These are phyloP conservation scores for Hapalemur alaotrensis DNA, from an alignment of 2,797 vertebrate species.

Conservation along the genomic window DNA sequence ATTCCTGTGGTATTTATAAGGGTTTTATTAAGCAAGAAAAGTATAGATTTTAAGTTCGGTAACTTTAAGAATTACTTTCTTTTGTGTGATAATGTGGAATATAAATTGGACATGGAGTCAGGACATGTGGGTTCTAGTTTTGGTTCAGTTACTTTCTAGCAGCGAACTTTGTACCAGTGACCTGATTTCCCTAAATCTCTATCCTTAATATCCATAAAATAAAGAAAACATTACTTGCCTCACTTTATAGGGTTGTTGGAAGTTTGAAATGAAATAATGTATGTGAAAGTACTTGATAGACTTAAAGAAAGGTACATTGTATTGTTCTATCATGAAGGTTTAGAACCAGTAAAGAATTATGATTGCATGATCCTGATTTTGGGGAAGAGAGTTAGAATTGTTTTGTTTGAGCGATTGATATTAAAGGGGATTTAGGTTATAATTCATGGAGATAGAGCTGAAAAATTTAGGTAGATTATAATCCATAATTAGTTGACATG, in stretches of 20 bases:
- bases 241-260: conserved; percentile 1
- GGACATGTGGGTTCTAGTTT: not conserved
- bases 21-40: conserved; percentile 38
- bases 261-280: not conserved
- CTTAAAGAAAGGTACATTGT: not conserved
- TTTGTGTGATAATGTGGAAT: not conserved
- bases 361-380: not conserved
- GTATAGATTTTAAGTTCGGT: conserved; percentile 18
- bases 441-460: conserved; percentile 23
- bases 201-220: not conserved
- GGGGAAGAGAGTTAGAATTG: conserved; percentile 9
- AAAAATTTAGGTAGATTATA: conserved; percentile 42
- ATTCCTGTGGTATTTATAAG: conserved; percentile 2
- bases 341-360: not conserved
- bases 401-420: conserved; percentile 35
- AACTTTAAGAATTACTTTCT: conserved; percentile 33
- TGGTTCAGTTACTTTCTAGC: conserved; percentile 14
- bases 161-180: not conserved
- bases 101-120: not conserved
- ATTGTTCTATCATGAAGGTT: not conserved
- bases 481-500: not conserved
- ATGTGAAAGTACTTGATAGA: not conserved
- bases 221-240: not conserved
- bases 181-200: not conserved
- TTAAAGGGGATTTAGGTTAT: conserved; percentile 13